phyloP scores from a whole-genome alignment of 2,113 vertebrate genomes.

The Sceloporus undulatus region DNA sequence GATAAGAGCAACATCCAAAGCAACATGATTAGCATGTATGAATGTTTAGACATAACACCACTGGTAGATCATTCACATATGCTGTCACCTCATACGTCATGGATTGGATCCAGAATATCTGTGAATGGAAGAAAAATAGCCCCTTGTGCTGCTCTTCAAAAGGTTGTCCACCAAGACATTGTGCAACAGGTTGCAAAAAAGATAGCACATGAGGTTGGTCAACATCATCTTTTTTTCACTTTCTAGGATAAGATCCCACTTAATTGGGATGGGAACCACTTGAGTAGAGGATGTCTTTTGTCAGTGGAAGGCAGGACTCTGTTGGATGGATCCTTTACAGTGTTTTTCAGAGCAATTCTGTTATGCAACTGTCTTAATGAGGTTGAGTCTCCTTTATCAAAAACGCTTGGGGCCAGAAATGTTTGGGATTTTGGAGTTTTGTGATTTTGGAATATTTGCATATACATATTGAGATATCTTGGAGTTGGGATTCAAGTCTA shows the following conservation, averaged over 20 bases:
- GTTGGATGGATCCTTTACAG: neutral
- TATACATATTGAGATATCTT: too few relatives aligned
- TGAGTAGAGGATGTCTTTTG: neutral
- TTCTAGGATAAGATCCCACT: neutral
- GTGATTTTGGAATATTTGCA: too few relatives aligned
- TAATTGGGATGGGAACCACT: too few relatives aligned
- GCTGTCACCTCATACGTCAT: neutral
- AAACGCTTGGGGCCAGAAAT: too few relatives aligned
- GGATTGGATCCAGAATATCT: neutral
- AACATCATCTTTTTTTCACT: neutral
- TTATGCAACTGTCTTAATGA: neutral
- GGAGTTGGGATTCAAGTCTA: too few relatives aligned
- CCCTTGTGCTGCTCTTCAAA: neutral
- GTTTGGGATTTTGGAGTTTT: too few relatives aligned
- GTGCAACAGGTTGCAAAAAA: neutral
- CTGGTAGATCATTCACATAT: neutral
- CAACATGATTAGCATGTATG: neutral
- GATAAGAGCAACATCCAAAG: neutral
- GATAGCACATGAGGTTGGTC: neutral
- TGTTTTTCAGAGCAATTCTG: neutral
- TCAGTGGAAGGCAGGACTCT: neutral
- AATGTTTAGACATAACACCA: neutral
- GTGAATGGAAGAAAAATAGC: neutral
- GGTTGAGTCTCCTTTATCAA: too few relatives aligned
- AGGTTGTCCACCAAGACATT: neutral